Evolutionary conservation across 64 coral and sea anemone species (phyloP), one percentile per base, ranked within the genome.

Genomic region (Exaiptasia diaphana): DNA sequence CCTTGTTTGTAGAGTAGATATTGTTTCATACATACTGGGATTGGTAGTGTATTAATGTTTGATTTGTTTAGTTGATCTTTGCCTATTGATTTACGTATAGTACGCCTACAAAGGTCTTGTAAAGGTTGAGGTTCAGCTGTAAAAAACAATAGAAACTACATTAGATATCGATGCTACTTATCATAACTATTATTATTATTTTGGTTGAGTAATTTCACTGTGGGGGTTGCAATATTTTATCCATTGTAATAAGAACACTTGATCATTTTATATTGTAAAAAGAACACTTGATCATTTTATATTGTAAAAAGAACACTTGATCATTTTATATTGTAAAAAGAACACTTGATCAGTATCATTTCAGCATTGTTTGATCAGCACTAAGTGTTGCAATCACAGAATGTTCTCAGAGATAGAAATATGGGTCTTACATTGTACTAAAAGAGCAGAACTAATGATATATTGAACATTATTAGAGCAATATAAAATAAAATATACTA

Each of bases 81-180:
- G 49, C 91, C 91, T 50, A 94, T 55, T 1, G 91, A 94, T 83
- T 94, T 94, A 28, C 91, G 64, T 46, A 94, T 88, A 38, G 82
- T 83, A 15, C 91, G 91, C 11, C 91, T 68, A 35, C 91, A 94
- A 3, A 94, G 54, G 64, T 94, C 91, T 48, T 68, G 76, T 29
- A 94, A 57, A 15, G 91, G 91, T 45, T 94, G 91, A 11, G 91
- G 91, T 74, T 94, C 91, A 94, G 91, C 91, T 94, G 50, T 12
- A 43, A 73, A 32, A 22, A 0, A 79, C 55, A 48, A 56, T 50
- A 56, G 74, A 54, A 13, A 60, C 4, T 68, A 39, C 17, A 20
- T 84, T 67, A 50, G 17, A n/a, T n/a, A n/a, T n/a, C n/a, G n/a
- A n/a, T n/a, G n/a, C n/a, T n/a, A n/a, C n/a, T n/a, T n/a, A n/a